Evolutionary conservation across 2,113 vertebrate genomes (phyloP).

Genomic region (Hypanus sabinus): DNA sequence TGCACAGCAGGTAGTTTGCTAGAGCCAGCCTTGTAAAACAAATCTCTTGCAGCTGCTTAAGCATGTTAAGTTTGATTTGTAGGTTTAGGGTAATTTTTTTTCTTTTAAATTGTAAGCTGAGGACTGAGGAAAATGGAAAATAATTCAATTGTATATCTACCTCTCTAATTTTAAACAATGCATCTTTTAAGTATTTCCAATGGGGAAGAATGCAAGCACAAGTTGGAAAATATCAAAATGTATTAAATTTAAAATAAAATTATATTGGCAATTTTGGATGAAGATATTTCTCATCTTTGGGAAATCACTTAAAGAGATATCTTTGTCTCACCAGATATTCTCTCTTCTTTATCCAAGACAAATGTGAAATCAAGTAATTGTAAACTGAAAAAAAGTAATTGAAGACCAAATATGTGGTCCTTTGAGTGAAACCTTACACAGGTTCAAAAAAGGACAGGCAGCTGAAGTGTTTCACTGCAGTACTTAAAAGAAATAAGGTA

Average conservation of each 20-base stretch:
- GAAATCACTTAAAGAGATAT: neutral
- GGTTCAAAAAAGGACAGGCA: neutral
- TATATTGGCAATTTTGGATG: neutral
- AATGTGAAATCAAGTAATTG: neutral
- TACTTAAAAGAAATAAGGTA: neutral
- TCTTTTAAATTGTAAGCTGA: slow-evolving; percentile 25
- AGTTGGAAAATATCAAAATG: neutral
- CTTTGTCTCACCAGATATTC: neutral
- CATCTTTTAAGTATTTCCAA: neutral
- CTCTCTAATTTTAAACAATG: neutral
- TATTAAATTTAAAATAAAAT: neutral
- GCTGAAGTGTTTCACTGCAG: neutral
- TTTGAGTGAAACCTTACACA: neutral
- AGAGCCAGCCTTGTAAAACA: slow-evolving; percentile 83
- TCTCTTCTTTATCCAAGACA: neutral
- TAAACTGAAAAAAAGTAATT: neutral
- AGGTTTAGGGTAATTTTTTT: slow-evolving; percentile 18
- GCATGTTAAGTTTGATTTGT: slow-evolving; percentile 41
- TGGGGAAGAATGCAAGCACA: neutral
- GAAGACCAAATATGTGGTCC: neutral
- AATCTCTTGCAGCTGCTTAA: slow-evolving; percentile 70
- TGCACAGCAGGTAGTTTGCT: slow-evolving; percentile 79
- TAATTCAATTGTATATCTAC: neutral
- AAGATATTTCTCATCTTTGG: neutral
- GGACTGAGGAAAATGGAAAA: neutral